Base-by-base conservation (phyloP, 2,113 vertebrate species). In the Corydoras sp. region DNA sequence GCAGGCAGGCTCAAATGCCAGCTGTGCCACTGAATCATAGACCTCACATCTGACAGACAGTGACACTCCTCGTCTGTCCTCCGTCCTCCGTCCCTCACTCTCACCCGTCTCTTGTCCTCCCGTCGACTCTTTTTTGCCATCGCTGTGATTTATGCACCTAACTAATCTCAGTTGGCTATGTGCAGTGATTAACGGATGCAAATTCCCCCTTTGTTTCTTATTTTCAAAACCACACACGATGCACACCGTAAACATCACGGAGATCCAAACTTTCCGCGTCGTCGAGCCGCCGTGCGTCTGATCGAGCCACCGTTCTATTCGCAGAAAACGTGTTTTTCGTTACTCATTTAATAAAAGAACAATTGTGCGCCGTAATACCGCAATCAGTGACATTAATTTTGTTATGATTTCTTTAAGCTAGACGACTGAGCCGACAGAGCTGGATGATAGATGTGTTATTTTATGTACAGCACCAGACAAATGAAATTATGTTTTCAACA, bases 61-160 rank as follows among this genome's bases (percentile, higher is more conserved):
- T 76, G 80, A 76, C 71, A 79, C 53, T 35, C 68, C 69, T 31
- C 61, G 77, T 79, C 73, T 79, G 77, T 70, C 74, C 78, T 75
- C 61, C 61, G 69, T 73, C 70, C 60, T 76, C 68, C 54, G 31
- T 76, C 76, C 74, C 58, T 65, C 69, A 51, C 75, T 62, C 63
- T 58, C 64, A 60, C 64, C 69, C 51, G 72, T 81, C 80, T 82
- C 83, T 77, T 84, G 80, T 83, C 81, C 80, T 24, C 18, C 18
- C 2, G 18, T 24, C 18, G 18, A 1, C 18, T 24, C 18, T 24
- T 24, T 24, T 24, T 79, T 79, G 83, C 77, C 77, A 54, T 68
- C 35, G 56, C 69, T 68, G 69, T 18, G 53, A 31, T 51, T 54
- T 15, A 68, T 70, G 72, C 53, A 67, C 59, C 30, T 63, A 18